Evolutionary conservation across 2,113 vertebrate species (phyloP).

Genomic region (Mus spicilegus): DNA sequence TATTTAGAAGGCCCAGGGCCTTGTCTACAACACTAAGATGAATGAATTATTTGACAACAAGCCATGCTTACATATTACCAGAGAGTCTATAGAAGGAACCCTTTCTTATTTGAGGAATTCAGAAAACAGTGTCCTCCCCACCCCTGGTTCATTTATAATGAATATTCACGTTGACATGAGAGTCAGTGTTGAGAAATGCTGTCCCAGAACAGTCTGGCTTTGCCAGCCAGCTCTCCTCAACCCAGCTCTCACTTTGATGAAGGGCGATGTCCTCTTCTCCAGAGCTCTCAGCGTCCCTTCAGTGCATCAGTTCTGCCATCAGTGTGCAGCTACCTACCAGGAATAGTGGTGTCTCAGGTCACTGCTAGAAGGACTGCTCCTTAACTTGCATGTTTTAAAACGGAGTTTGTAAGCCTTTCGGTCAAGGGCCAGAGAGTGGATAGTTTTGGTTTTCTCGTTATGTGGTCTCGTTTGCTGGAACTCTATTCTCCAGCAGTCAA

Average conservation of each 20-base stretch:
- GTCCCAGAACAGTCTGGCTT: conserved; percentile 20
- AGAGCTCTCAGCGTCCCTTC: not conserved
- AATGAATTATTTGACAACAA: conserved; percentile 32
- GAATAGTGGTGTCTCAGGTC: conserved; percentile 18
- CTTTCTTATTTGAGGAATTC: conserved; percentile 32
- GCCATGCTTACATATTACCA: not conserved
- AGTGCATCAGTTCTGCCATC: conserved; percentile 1
- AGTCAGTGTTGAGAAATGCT: conserved; percentile 6
- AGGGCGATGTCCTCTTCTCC: not conserved
- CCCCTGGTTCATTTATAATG: conserved; percentile 36
- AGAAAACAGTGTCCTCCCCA: conserved; percentile 22
- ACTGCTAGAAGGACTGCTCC: not conserved
- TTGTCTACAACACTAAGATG: conserved; percentile 42
- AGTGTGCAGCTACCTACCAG: not conserved
- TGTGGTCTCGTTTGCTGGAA: not conserved
- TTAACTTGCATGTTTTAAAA: conserved; percentile 16
- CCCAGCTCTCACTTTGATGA: not conserved
- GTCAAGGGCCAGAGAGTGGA: not conserved
- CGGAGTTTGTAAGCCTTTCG: not conserved
- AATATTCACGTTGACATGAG: not conserved
- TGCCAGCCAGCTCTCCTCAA: not conserved
- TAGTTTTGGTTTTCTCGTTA: not conserved
- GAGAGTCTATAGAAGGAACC: conserved; percentile 33
- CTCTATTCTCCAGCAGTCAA: not conserved
- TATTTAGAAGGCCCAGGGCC: not conserved